Percentiles rank a stretch among this genome's conserved stretches.
phyloP scores from a whole-genome alignment of 1,140 invertebrate species.

The Danaus plexippus region DNA sequence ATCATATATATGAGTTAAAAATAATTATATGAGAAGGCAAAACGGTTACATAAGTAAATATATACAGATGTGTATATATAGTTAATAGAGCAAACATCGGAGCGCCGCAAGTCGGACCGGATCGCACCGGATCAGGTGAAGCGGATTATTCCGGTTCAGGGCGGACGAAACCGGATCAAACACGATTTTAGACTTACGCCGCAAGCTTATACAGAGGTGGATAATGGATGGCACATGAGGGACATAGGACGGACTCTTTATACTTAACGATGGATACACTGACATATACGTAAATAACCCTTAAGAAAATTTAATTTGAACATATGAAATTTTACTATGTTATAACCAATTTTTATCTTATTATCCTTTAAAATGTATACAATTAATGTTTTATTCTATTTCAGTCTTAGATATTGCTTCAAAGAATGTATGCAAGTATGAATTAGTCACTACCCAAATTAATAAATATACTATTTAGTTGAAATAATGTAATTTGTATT shows the following conservation, averaged over 20 bases:
- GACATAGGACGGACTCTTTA: constrained; percentile 5
- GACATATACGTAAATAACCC: constrained; percentile 9
- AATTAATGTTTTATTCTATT: too few relatives aligned
- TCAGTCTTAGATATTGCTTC: too few relatives aligned
- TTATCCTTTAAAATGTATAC: too few relatives aligned
- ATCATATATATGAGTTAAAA: too few relatives aligned
- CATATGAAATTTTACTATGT: neutral
- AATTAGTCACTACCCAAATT: too few relatives aligned
- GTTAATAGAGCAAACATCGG: constrained; percentile 22
- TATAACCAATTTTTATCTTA: too few relatives aligned
- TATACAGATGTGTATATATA: constrained; percentile 18
- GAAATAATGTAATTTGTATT: too few relatives aligned
- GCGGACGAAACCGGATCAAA: constrained; percentile 60
- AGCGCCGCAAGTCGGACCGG: constrained; percentile 44
- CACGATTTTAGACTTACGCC: constrained; percentile 65
- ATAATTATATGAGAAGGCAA: too few relatives aligned
- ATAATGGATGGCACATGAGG: constrained; percentile 38
- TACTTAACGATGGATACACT: constrained; percentile 7
- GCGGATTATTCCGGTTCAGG: constrained; percentile 62
- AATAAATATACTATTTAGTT: too few relatives aligned
- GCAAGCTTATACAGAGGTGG: constrained; percentile 48
- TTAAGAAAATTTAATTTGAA: constrained; percentile 9
- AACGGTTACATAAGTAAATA: constrained; percentile 7
- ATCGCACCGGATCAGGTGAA: constrained; percentile 63
- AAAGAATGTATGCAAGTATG: too few relatives aligned